Evolutionary conservation across 2,888 invertebrate genomes (phyloP), one percentile per base, ranked within the genome.

Genomic region (Polymixis lichenea): DNA sequence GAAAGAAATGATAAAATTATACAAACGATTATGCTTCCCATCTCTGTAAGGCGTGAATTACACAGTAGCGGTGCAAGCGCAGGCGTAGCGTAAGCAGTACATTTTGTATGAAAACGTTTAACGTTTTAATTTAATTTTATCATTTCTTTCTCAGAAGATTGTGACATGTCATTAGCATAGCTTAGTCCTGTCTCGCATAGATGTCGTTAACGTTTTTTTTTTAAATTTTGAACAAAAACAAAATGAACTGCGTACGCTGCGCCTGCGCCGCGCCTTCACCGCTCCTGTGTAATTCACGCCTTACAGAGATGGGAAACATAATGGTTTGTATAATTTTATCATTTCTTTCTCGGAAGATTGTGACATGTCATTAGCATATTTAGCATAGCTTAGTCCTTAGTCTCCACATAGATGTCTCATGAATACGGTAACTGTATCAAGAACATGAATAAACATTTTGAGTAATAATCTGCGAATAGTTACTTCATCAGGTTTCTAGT

Each of bases 1-100:
- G 73, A 79, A 71, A 71, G 67, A 67, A 70, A 78, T 77, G 2
- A 51, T 82, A 32, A 65, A 65, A 78, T 78, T 83, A 74, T 73
- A n/a, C 69, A 62, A 62, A 67, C 58, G 61, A 67, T 49, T 61
- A 58, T 28, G 32, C 53, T 28, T 38, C 15, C 19, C 38, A 53
- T 25, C 15, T 58, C 32, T 38, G 46, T 60, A n/a, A 46, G 43
- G 1, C 43, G 9, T n/a, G n/a, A n/a, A n/a, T n/a, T n/a, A n/a
- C n/a, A n/a, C n/a, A n/a, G n/a, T n/a, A n/a, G n/a, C n/a, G n/a
- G n/a, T n/a, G n/a, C n/a, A n/a, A n/a, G n/a, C n/a, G n/a, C n/a
- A n/a, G n/a, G n/a, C n/a, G n/a, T n/a, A n/a, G n/a, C n/a, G n/a
- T n/a, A n/a, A n/a, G n/a, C n/a, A n/a, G n/a, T n/a, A n/a, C n/a